A percentile compares a stretch with the other conserved stretches of the same genome.
phyloP scores from a whole-genome alignment of 2,888 invertebrate genomes.

The Andricus quercusramuli region DNA sequence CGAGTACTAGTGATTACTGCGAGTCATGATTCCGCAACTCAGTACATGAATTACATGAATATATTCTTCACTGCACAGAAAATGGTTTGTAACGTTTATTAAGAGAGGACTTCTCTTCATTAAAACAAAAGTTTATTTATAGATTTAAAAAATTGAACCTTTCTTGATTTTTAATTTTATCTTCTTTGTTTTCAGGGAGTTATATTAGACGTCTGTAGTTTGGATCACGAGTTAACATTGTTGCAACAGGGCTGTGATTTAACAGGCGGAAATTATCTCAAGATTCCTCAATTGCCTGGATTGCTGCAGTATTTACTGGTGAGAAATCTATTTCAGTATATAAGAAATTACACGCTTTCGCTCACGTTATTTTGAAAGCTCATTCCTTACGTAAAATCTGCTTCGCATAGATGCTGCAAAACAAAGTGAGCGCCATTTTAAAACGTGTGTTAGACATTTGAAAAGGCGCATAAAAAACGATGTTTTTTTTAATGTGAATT shows the following conservation, averaged over 20 bases:
- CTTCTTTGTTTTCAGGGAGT: constrained; percentile 84
- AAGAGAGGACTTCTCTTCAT: not conserved
- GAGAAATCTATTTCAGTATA: constrained; percentile 63
- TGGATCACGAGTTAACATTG: constrained; percentile 93
- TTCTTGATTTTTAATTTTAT: not conserved
- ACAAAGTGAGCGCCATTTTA: too few species aligned
- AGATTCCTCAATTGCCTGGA: constrained; percentile 92
- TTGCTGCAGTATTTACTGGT: constrained; percentile 92
- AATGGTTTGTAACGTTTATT: constrained; percentile 76
- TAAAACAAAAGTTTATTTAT: too few species aligned
- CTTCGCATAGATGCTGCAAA: too few species aligned
- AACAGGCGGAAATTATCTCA: constrained; percentile 94
- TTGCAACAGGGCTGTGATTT: constrained; percentile 98
- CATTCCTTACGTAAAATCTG: too few species aligned
- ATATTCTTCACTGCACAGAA: constrained; percentile 97
- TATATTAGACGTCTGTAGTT: constrained; percentile 93
- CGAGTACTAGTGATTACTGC: constrained; percentile 93
- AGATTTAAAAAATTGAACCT: too few species aligned
- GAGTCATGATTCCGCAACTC: constrained; percentile 93
- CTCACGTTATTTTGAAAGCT: too few species aligned
- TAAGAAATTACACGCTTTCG: not conserved
- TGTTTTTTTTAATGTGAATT: too few species aligned
- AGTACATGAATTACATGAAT: constrained; percentile 99
- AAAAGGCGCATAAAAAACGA: too few species aligned
- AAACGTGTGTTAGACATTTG: too few species aligned